A percentile compares a stretch with the other conserved stretches of the same genome.
These are phyloP conservation scores for Campoletis raptor DNA, from an alignment of 2,888 invertebrate species.

Conservation along the genomic window DNA sequence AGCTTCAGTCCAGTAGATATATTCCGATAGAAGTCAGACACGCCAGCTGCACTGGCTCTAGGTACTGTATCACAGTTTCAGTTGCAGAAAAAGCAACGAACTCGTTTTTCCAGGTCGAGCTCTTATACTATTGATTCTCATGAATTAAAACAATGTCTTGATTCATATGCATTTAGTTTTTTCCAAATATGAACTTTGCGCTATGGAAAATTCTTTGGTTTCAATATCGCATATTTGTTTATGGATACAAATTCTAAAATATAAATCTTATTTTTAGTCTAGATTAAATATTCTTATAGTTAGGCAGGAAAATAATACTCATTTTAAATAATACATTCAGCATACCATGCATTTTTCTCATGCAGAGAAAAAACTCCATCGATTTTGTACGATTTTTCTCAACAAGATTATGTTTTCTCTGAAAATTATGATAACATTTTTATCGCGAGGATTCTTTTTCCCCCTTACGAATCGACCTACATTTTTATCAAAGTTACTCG, in stretches of 20 bases:
- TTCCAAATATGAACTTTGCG: constrained; percentile 14
- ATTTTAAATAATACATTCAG: no score
- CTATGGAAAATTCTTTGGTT: background rate
- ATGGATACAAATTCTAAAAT: no score
- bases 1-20: constrained; percentile 26
- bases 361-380: no score
- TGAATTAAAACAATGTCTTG: constrained; percentile 38
- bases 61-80: constrained; percentile 11
- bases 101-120: constrained; percentile 8
- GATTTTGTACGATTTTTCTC: no score
- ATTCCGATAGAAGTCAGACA: constrained; percentile 42
- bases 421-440: no score
- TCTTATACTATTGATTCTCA: constrained; percentile 35
- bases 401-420: no score
- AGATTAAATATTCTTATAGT: background rate
- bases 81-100: constrained; percentile 9
- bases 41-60: background rate
- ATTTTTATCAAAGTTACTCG: no score
- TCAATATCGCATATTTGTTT: background rate
- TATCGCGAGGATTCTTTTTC: no score
- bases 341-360: no score
- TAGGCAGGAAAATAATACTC: no score
- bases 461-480: no score
- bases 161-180: background rate
- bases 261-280: background rate